Evolutionary conservation across 2,888 invertebrate genomes (phyloP).

Genomic region (Chrysopilus asiliformis): DNA sequence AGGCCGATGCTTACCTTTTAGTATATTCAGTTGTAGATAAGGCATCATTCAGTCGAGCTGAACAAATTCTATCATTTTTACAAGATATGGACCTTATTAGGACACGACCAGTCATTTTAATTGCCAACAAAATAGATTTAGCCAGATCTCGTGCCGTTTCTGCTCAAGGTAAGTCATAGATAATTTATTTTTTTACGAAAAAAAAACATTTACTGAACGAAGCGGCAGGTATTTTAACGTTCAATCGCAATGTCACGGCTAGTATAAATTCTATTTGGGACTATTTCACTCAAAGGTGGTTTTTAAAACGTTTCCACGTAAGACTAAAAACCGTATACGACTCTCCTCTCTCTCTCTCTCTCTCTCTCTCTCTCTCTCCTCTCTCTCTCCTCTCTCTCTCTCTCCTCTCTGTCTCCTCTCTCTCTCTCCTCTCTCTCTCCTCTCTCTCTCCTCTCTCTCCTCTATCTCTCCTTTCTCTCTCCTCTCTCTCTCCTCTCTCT

Average conservation of each 20-base stretch:
- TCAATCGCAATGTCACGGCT: neutral
- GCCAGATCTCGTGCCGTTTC: conserved; percentile 80
- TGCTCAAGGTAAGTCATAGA: conserved; percentile 60
- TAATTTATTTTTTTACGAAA: neutral
- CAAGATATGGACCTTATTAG: conserved; percentile 67
- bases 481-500: too few species aligned
- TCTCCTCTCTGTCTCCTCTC: too few species aligned
- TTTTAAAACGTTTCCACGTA: too few species aligned
- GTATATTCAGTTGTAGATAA: conserved; percentile 88
- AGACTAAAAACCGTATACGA: too few species aligned
- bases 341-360: too few species aligned
- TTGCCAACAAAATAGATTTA: conserved; percentile 88
- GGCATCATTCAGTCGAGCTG: conserved; percentile 71
- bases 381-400: too few species aligned
- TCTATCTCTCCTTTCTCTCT: too few species aligned
- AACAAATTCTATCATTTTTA: conserved; percentile 61
- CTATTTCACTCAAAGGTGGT: too few species aligned
- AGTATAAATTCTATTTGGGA: too few species aligned
- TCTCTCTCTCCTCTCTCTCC: too few species aligned
- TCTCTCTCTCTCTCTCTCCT: too few species aligned
- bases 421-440: too few species aligned
- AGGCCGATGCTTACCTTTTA: conserved; percentile 72
- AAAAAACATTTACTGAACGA: neutral
- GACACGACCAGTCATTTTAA: conserved; percentile 67
- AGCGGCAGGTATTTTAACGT: neutral